A percentile compares a stretch with the other conserved stretches of the same genome.
Evolutionary conservation across 1,140 invertebrate species (phyloP).

Genomic region (Drosophila tristis): DNA sequence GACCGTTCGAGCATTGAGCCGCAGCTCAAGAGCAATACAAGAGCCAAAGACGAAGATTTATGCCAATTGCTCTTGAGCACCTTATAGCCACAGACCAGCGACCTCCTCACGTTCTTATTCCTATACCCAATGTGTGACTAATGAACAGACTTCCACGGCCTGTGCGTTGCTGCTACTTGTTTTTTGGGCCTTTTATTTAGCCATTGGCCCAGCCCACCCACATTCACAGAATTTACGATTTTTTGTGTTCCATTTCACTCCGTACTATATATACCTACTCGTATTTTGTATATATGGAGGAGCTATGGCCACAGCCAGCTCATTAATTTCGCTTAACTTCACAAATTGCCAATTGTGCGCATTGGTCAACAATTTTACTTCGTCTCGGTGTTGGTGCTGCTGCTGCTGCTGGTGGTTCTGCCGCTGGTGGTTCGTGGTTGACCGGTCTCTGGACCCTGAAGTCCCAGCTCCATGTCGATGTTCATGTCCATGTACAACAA

Average conservation of each 20-base stretch:
- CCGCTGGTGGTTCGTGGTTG: constrained; percentile 28
- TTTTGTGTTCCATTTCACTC: constrained; percentile 12
- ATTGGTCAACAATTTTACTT: constrained; percentile 77
- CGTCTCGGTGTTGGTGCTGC: constrained; percentile 36
- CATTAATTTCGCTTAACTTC: constrained; percentile 83
- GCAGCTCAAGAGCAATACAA: constrained; percentile 21
- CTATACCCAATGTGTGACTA: constrained; percentile 59
- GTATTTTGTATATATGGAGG: constrained; percentile 30
- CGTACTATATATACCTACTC: constrained; percentile 4
- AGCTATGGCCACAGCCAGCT: constrained; percentile 51
- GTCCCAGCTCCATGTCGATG: constrained; percentile 25
- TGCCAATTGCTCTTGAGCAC: constrained; percentile 73
- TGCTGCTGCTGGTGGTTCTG: constrained; percentile 16
- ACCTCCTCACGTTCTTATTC: not conserved
- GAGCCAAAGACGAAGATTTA: constrained; percentile 66
- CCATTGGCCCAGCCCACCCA: constrained; percentile 39
- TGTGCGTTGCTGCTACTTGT: constrained; percentile 13
- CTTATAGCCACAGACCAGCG: constrained; percentile 29
- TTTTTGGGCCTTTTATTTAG: constrained; percentile 61
- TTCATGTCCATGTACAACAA: constrained; percentile 30
- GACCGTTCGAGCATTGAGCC: not conserved
- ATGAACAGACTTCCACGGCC: constrained; percentile 56
- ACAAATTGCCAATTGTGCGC: constrained; percentile 82
- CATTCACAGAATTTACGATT: constrained; percentile 35
- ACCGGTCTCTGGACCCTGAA: constrained; percentile 8